Conservation (phyloP, 2,113 vertebrate species). For the Chascanopsetta lugubris region DNA sequence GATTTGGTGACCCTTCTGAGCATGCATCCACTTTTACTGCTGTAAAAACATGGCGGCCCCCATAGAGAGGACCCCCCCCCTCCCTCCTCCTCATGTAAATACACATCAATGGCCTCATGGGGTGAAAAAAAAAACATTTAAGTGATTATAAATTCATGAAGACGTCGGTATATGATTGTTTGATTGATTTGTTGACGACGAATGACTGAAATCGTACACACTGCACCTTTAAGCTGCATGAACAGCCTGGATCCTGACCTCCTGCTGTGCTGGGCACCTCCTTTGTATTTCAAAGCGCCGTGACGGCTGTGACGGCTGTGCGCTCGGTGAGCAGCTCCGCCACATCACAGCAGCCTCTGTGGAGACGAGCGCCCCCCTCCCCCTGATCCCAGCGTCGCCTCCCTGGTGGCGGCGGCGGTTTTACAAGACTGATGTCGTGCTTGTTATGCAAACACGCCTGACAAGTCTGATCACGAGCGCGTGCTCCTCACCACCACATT, state of each 20-base stretch:
- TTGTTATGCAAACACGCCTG: constrained; percentile 62
- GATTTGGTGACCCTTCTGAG: no score
- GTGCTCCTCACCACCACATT: constrained; percentile 45
- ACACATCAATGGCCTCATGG: no score
- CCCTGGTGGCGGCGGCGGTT: constrained; percentile 46
- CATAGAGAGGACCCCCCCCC: no score
- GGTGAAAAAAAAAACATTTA: no score
- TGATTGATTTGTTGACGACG: no score
- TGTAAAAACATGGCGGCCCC: no score
- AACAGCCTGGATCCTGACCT: background rate
- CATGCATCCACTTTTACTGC: no score
- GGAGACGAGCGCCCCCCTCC: constrained; percentile 43
- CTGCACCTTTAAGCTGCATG: background rate
- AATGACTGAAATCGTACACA: no score
- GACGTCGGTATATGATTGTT: no score
- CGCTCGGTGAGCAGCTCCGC: constrained; percentile 24
- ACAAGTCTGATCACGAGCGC: constrained; percentile 35
- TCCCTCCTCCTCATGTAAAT: no score
- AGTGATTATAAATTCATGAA: no score
- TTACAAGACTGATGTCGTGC: constrained; percentile 62
- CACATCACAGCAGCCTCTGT: constrained; percentile 49
- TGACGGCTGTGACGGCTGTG: constrained; percentile 32
- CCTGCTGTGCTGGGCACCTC: background rate
- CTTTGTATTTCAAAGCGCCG: constrained; percentile 8
- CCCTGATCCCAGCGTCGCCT: constrained; percentile 25